These are phyloP conservation scores for Trialeurodes vaporariorum DNA, from an alignment of 1,140 invertebrate species.

Conservation along the genomic window DNA sequence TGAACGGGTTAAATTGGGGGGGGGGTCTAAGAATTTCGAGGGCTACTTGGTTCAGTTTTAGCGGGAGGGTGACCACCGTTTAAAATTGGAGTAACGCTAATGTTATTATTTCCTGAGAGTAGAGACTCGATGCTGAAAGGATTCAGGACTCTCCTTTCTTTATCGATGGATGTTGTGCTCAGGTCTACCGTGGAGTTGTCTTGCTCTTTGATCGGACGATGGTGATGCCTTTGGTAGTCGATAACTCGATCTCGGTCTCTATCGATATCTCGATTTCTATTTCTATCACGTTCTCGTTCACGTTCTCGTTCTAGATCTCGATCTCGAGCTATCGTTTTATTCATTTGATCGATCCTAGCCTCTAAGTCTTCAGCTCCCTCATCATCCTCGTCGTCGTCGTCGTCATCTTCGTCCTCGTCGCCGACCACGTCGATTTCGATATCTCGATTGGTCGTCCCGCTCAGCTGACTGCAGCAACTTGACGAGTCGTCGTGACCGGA, in stretches of 20 bases:
- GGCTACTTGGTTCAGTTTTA: background rate
- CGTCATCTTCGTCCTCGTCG: slow-evolving; percentile 33
- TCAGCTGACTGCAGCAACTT: slow-evolving; percentile 25
- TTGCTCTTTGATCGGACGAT: slow-evolving; percentile 26
- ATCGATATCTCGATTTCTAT: slow-evolving; percentile 41
- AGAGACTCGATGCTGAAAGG: slow-evolving; percentile 77
- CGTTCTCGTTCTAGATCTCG: slow-evolving; percentile 40
- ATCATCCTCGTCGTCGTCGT: slow-evolving; percentile 19
- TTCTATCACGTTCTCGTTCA: slow-evolving; percentile 46
- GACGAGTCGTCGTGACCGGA: slow-evolving; percentile 20
- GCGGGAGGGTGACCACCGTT: background rate
- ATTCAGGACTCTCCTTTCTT: slow-evolving; percentile 48
- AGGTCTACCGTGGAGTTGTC: slow-evolving; percentile 35
- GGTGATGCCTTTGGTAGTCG: slow-evolving; percentile 35
- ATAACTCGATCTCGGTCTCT: slow-evolving; percentile 38
- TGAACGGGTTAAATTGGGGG: background rate
- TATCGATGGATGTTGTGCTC: slow-evolving; percentile 33
- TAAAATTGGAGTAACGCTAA: background rate
- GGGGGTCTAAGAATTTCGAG: background rate
- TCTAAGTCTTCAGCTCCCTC: slow-evolving; percentile 20
- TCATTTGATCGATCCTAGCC: slow-evolving; percentile 8
- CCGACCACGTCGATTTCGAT: slow-evolving; percentile 67
- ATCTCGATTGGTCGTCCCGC: slow-evolving; percentile 36
- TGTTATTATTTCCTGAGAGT: slow-evolving; percentile 42
- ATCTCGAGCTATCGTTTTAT: slow-evolving; percentile 31